Conservation (phyloP, 1,140 invertebrate genomes). For the Drepana arcuata region DNA sequence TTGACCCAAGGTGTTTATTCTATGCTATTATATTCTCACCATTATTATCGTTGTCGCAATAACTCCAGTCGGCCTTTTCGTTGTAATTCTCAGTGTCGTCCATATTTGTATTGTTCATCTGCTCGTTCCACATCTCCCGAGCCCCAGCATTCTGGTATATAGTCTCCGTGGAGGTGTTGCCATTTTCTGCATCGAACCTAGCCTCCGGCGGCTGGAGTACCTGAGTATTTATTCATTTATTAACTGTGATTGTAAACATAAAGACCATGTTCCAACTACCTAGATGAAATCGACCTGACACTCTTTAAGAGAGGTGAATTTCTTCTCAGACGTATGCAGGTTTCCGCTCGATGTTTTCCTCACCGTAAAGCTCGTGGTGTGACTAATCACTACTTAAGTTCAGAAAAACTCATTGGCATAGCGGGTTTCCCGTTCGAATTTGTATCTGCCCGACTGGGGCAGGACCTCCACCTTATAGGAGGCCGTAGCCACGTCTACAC, state of each 20-base stretch:
- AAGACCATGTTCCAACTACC: background rate
- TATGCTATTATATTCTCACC: conserved; percentile 11
- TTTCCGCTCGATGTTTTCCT: background rate
- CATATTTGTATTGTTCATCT: conserved; percentile 3
- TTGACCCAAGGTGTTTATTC: no score
- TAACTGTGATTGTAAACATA: background rate
- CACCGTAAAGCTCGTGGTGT: background rate
- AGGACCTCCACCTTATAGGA: no score
- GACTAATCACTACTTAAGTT: background rate
- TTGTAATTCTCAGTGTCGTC: conserved; percentile 10
- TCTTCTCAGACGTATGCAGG: no score
- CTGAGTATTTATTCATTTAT: conserved; percentile 13
- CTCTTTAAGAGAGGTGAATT: no score
- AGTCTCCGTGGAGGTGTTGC: conserved; percentile 44
- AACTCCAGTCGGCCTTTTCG: conserved; percentile 20
- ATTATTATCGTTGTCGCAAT: conserved; percentile 16
- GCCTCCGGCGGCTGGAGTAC: conserved; percentile 40
- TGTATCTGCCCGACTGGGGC: no score
- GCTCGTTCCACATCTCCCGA: conserved; percentile 29
- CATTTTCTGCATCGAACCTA: conserved; percentile 37
- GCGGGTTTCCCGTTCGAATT: no score
- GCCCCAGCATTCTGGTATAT: conserved; percentile 38
- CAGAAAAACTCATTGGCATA: no score
- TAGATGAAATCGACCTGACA: background rate
- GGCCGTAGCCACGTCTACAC: no score